Evolutionary conservation across 2,888 invertebrate species (phyloP).

Genomic region (Lagria hirta): DNA sequence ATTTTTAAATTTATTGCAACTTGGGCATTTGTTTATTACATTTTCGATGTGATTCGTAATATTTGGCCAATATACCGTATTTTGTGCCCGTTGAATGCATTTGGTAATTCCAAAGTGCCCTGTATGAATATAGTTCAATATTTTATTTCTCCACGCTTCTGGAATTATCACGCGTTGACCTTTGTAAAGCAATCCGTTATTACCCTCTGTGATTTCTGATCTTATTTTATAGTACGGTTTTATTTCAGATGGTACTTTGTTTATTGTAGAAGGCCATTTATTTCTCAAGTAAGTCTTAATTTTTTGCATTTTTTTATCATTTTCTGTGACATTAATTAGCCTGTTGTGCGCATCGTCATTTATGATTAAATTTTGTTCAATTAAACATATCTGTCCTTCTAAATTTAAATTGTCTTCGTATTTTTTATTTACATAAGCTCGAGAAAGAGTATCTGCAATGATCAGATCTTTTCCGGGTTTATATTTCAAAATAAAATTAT

Average conservation of each 20-base stretch:
- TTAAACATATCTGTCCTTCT: slow-evolving; percentile 23
- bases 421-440: slow-evolving; percentile 15
- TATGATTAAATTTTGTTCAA: slow-evolving; percentile 18
- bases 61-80: slow-evolving; percentile 34
- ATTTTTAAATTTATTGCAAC: slow-evolving; percentile 31
- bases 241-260: slow-evolving; percentile 5
- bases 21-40: slow-evolving; percentile 30
- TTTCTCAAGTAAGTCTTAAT: slow-evolving; percentile 29
- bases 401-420: slow-evolving; percentile 18
- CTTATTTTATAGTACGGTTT: slow-evolving; percentile 24
- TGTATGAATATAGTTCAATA: slow-evolving; percentile 32
- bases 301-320: slow-evolving; percentile 29
- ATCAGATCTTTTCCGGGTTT: slow-evolving; percentile 25
- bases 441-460: slow-evolving; percentile 26
- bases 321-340: slow-evolving; percentile 18
- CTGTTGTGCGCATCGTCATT: slow-evolving; percentile 19
- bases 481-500: slow-evolving; percentile 20
- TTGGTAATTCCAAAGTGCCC: slow-evolving; percentile 35
- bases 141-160: slow-evolving; percentile 25
- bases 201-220: slow-evolving; percentile 17
- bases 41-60: slow-evolving; percentile 32
- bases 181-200: slow-evolving; percentile 31
- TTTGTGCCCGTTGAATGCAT: slow-evolving; percentile 28
- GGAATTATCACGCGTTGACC: slow-evolving; percentile 32
- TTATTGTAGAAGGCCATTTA: slow-evolving; percentile 17